phyloP scores from a whole-genome alignment of 2,888 invertebrate species.

The Hypselothyrea guttata region DNA sequence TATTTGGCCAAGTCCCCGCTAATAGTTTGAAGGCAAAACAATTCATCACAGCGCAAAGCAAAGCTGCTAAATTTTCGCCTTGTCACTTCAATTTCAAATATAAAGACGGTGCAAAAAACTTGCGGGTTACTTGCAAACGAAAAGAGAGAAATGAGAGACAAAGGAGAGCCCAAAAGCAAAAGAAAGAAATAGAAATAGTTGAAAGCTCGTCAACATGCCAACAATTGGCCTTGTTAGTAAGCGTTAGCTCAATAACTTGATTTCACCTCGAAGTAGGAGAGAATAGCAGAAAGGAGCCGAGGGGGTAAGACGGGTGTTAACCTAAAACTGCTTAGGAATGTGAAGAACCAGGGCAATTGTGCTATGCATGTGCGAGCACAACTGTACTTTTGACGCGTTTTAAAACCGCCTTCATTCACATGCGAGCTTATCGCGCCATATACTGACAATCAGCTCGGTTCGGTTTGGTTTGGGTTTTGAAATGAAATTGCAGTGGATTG shows the following conservation, averaged over 20 bases:
- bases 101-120: constrained; percentile 13
- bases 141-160: background rate
- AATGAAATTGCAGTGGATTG: constrained; percentile 39
- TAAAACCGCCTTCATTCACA: constrained; percentile 42
- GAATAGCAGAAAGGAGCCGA: background rate
- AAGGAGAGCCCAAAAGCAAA: background rate
- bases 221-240: constrained; percentile 57
- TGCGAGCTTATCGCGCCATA: constrained; percentile 10
- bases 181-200: constrained; percentile 6
- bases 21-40: background rate
- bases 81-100: constrained; percentile 20
- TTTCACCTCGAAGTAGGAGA: constrained; percentile 12
- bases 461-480: background rate
- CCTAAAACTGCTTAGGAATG: constrained; percentile 30
- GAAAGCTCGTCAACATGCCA: constrained; percentile 46
- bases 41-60: background rate
- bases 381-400: constrained; percentile 66
- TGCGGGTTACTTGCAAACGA: constrained; percentile 12
- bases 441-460: constrained; percentile 33
- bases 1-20: too few species aligned
- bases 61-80: constrained; percentile 19
- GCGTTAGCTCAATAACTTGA: constrained; percentile 41
- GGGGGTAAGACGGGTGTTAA: background rate
- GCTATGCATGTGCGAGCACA: constrained; percentile 29
- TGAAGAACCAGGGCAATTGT: constrained; percentile 6